Conservation (phyloP, 2,113 vertebrate genomes). For the Erinaceus europaeus region DNA sequence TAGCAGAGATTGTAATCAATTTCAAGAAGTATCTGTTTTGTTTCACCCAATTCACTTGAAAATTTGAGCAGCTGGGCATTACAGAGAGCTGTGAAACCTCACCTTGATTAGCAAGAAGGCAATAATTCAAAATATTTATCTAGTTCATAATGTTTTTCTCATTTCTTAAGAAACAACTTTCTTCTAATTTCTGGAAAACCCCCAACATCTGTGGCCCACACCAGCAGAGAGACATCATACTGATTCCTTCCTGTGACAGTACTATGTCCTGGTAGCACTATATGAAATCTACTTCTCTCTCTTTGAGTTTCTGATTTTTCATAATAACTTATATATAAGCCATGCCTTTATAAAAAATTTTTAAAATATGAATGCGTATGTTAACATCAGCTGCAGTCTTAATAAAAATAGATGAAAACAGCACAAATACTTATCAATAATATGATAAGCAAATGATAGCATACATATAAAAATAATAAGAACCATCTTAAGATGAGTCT, state of each 20-base stretch:
- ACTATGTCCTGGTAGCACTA: background rate
- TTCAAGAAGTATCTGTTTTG: conserved; percentile 50
- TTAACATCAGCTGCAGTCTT: background rate
- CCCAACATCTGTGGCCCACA: background rate
- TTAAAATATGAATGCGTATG: background rate
- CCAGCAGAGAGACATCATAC: background rate
- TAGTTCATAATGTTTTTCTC: conserved; percentile 3
- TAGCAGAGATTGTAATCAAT: conserved; percentile 42
- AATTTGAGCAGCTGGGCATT: background rate
- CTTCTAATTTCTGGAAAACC: background rate
- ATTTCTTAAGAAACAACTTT: conserved; percentile 2
- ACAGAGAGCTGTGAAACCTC: background rate
- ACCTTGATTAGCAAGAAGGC: conserved; percentile 17
- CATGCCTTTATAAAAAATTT: background rate
- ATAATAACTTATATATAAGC: background rate
- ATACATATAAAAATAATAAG: background rate
- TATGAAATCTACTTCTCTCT: background rate
- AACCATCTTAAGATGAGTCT: background rate
- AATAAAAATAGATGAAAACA: background rate
- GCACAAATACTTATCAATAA: background rate
- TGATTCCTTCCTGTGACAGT: background rate
- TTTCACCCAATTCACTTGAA: conserved; percentile 37
- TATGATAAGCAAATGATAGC: background rate
- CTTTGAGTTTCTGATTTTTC: background rate
- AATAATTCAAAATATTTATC: conserved; percentile 36